A percentile compares a stretch with the other conserved stretches of the same genome.
These are phyloP conservation scores for Dinocampus coccinellae DNA, from an alignment of 2,888 invertebrate species.

Conservation along the genomic window DNA sequence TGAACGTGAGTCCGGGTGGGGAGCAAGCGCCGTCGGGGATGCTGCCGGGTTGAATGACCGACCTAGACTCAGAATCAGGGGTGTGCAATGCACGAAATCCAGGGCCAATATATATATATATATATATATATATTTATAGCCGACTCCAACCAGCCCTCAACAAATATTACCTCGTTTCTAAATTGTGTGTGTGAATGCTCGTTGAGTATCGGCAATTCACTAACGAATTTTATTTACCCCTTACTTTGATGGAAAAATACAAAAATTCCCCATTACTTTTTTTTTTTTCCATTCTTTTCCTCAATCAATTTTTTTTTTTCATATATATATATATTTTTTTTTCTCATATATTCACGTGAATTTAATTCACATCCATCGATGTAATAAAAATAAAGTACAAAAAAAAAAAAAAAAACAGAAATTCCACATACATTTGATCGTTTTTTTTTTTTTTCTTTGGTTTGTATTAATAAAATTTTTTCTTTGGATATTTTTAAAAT, in stretches of 20 bases:
- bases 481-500: too few species aligned
- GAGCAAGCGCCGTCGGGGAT: conserved; percentile 32
- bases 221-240: neutral
- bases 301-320: too few species aligned
- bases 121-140: neutral
- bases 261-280: too few species aligned
- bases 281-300: too few species aligned
- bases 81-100: conserved; percentile 56
- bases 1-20: conserved; percentile 18
- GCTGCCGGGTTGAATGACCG: conserved; percentile 67
- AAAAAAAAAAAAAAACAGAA: neutral
- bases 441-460: neutral
- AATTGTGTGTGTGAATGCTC: neutral
- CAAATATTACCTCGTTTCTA: neutral
- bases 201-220: neutral
- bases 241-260: too few species aligned
- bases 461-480: neutral
- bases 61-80: conserved; percentile 70
- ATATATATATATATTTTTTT: too few species aligned
- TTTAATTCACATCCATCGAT: too few species aligned
- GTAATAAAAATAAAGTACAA: too few species aligned
- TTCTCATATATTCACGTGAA: too few species aligned
- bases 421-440: neutral
- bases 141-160: neutral
- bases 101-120: neutral